These are phyloP conservation scores for Aldabrachelys gigantea DNA, from an alignment of 2,113 vertebrate species.

Conservation along the genomic window DNA sequence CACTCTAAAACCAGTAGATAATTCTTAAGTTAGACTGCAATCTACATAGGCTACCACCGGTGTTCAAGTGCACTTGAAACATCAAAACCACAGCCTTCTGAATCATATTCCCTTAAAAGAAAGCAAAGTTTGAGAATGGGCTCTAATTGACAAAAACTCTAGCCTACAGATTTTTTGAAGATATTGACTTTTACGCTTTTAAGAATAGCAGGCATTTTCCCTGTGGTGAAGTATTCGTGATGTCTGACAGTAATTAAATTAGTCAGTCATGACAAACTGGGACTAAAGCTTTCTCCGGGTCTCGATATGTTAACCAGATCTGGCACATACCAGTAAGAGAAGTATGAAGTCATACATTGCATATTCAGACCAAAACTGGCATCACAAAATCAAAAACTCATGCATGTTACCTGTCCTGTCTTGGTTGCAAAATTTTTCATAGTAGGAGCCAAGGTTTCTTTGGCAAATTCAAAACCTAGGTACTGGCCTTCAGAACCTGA, in stretches of 20 bases:
- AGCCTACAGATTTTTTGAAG: not conserved
- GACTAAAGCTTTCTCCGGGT: not conserved
- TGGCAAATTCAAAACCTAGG: not conserved
- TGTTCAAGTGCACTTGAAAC: not conserved
- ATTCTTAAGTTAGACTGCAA: not conserved
- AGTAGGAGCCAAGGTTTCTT: not conserved
- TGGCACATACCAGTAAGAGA: not conserved
- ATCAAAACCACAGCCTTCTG: not conserved
- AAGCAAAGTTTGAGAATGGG: not conserved
- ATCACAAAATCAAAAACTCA: not conserved
- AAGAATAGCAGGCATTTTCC: not conserved
- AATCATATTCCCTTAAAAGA: not conserved
- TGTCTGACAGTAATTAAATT: not conserved
- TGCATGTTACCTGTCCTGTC: not conserved
- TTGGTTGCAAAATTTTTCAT: not conserved
- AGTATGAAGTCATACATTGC: not conserved
- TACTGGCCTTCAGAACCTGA: not conserved
- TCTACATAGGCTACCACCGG: not conserved
- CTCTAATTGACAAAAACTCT: not conserved
- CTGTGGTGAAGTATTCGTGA: not conserved
- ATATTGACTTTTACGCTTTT: not conserved
- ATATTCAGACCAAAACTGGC: not conserved
- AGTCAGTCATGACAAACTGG: not conserved
- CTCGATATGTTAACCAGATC: not conserved
- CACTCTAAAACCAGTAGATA: not conserved